Conservation (phyloP, 2,113 vertebrate species). For the Toxostoma redivivum region DNA sequence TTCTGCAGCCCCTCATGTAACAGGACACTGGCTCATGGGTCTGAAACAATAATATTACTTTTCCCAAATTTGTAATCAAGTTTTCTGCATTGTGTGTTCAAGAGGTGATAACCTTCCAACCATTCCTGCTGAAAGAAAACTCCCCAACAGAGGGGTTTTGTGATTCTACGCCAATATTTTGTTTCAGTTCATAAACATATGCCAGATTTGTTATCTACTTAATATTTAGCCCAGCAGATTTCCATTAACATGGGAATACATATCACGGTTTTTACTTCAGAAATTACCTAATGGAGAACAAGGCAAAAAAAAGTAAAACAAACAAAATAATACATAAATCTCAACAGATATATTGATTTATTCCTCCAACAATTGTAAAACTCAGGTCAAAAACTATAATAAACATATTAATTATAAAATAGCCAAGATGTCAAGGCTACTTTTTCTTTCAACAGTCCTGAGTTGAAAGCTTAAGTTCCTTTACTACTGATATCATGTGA, state of each 20-base stretch:
- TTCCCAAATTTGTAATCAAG: background rate
- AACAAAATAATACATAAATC: background rate
- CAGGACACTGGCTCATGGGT: background rate
- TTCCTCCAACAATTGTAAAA: background rate
- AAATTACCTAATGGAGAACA: background rate
- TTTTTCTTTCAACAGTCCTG: background rate
- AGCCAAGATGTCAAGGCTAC: background rate
- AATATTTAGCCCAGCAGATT: background rate
- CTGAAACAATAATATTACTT: background rate
- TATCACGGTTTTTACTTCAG: background rate
- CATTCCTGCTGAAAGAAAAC: background rate
- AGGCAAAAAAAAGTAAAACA: background rate
- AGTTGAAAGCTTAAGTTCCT: background rate
- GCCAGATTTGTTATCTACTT: background rate
- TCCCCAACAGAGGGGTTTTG: background rate
- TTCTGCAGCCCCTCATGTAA: background rate
- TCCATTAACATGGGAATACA: background rate
- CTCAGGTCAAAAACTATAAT: background rate
- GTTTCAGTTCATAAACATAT: background rate
- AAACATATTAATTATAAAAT: background rate
- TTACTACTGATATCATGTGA: background rate
- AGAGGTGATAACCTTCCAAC: background rate
- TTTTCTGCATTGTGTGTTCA: fast-evolving
- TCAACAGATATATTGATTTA: background rate
- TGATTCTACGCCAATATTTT: background rate